These are phyloP conservation scores for Caretta caretta DNA, from an alignment of 2,113 vertebrate genomes.

Conservation along the genomic window DNA sequence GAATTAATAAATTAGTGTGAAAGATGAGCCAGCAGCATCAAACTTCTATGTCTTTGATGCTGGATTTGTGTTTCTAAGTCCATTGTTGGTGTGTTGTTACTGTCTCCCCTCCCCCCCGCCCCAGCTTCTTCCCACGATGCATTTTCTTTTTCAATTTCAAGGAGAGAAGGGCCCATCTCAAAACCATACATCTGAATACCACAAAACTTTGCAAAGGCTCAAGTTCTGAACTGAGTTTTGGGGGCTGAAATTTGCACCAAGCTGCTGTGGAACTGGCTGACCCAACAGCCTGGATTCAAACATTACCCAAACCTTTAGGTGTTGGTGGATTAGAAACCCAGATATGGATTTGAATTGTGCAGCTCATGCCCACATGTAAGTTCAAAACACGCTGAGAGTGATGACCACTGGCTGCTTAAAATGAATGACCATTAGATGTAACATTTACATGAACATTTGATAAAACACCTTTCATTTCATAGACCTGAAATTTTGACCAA, in stretches of 20 bases:
- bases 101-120: rapidly evolving
- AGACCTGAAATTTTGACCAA: too few relatives aligned
- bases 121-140: rapidly evolving
- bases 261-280: background rate
- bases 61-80: slow-evolving; percentile 42
- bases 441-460: background rate
- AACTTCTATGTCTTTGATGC: slow-evolving; percentile 56
- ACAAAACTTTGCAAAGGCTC: background rate
- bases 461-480: too few relatives aligned
- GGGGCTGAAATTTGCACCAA: background rate
- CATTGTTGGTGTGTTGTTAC: background rate
- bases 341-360: too few relatives aligned
- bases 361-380: too few relatives aligned
- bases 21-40: slow-evolving; percentile 59
- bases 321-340: too few relatives aligned
- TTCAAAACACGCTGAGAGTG: too few relatives aligned
- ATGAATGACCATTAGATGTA: background rate
- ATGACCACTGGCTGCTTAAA: too few relatives aligned
- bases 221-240: background rate
- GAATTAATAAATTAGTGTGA: slow-evolving; percentile 65
- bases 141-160: background rate
- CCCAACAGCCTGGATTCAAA: background rate
- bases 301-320: too few relatives aligned
- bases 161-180: background rate
- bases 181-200: background rate